Conservation (phyloP, 2,888 invertebrate genomes). For the Lasioglossum morio region DNA sequence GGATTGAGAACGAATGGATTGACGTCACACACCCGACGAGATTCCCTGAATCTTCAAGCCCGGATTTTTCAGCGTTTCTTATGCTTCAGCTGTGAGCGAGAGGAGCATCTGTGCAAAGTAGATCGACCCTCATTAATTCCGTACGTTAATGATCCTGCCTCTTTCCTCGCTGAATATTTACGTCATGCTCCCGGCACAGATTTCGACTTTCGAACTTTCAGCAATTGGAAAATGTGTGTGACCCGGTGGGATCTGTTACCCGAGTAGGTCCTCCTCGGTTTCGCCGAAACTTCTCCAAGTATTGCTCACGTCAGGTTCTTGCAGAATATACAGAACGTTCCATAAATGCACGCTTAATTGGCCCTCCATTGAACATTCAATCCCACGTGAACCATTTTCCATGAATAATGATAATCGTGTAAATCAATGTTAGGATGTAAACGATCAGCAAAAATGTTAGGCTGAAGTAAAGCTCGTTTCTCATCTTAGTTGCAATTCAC, state of each 20-base stretch:
- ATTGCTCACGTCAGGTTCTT: not conserved
- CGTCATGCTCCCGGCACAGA: not conserved
- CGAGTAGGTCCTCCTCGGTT: not conserved
- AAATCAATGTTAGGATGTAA: too few relatives aligned
- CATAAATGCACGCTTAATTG: too few relatives aligned
- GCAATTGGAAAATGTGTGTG: not conserved
- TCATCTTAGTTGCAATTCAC: too few relatives aligned
- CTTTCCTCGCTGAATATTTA: not conserved
- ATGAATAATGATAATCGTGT: too few relatives aligned
- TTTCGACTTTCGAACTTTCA: not conserved
- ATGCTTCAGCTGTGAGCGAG: not conserved
- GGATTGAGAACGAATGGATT: not conserved
- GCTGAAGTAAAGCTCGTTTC: too few relatives aligned
- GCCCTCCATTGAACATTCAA: too few relatives aligned
- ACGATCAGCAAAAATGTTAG: too few relatives aligned
- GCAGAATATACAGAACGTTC: not conserved
- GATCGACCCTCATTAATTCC: not conserved
- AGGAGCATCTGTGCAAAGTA: conserved; percentile 9
- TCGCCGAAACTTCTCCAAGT: not conserved
- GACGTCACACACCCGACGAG: conserved; percentile 1
- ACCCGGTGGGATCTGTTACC: not conserved
- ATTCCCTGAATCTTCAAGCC: not conserved
- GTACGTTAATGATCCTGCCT: not conserved
- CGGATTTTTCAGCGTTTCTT: conserved; percentile 4
- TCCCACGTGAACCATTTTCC: too few relatives aligned